These are phyloP conservation scores for Glyptemys insculpta DNA, from an alignment of 2,797 vertebrate genomes.

Conservation along the genomic window DNA sequence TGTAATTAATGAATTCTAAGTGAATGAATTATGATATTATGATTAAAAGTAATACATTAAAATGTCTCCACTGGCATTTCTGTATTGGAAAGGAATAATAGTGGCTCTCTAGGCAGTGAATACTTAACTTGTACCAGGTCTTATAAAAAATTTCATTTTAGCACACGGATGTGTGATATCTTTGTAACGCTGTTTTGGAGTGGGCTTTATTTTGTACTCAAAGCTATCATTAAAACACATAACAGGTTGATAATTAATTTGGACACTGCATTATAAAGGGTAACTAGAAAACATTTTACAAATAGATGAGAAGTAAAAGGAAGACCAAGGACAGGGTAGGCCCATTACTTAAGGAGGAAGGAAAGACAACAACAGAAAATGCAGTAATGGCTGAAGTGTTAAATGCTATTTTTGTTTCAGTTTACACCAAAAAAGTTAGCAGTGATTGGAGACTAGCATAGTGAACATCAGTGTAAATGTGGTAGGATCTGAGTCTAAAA, in stretches of 20 bases:
- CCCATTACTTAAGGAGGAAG: neutral
- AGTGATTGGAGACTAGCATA: neutral
- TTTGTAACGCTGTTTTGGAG: neutral
- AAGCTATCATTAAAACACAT: neutral
- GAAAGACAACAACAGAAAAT: neutral
- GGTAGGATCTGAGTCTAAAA: neutral
- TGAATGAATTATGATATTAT: conserved; percentile 61
- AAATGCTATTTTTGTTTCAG: neutral
- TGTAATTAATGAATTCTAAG: conserved; percentile 68
- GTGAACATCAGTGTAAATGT: neutral
- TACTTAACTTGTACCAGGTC: neutral
- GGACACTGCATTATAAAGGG: neutral
- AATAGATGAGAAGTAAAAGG: neutral
- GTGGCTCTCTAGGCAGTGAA: neutral
- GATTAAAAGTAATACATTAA: conserved; percentile 58
- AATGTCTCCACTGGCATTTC: conserved; percentile 29
- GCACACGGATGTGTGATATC: neutral
- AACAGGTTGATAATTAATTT: neutral
- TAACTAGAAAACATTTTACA: neutral
- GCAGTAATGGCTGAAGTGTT: neutral
- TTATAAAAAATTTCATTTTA: conserved; percentile 12
- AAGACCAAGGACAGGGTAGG: neutral
- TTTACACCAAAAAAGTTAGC: neutral
- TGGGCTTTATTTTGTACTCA: neutral
- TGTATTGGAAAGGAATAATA: conserved; percentile 33